Evolutionary conservation across 2,888 invertebrate genomes (phyloP).

Genomic region (Watsonalla cultraria): DNA sequence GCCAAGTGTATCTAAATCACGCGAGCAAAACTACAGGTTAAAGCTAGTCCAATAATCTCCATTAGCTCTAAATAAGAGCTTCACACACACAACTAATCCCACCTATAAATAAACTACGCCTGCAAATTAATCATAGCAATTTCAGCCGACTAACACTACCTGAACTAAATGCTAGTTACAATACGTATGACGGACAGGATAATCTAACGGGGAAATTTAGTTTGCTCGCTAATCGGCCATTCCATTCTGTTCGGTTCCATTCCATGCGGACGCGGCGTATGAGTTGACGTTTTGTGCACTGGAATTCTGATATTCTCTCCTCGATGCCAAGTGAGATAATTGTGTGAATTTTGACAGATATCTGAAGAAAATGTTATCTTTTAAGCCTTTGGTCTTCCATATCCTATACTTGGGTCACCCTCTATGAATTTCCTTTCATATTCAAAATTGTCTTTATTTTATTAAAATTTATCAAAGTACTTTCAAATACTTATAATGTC

Average conservation of each 20-base stretch:
- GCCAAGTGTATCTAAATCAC: too few relatives aligned
- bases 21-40: too few relatives aligned
- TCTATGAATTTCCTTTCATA: too few relatives aligned
- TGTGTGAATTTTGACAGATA: not conserved
- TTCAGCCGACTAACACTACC: conserved; percentile 16
- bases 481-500: too few relatives aligned
- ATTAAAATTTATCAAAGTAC: too few relatives aligned
- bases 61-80: too few relatives aligned
- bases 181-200: conserved; percentile 56
- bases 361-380: too few relatives aligned
- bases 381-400: too few relatives aligned
- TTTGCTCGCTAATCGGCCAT: conserved; percentile 57
- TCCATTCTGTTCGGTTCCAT: conserved; percentile 23
- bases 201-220: conserved; percentile 67
- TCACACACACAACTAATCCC: not conserved
- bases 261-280: conserved; percentile 31
- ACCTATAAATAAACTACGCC: not conserved
- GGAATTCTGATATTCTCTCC: conserved; percentile 6
- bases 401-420: too few relatives aligned
- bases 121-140: not conserved
- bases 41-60: too few relatives aligned
- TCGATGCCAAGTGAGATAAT: conserved; percentile 5
- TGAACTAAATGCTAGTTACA: conserved; percentile 41
- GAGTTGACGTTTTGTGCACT: conserved; percentile 30
- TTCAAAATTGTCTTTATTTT: too few relatives aligned